Base-by-base conservation (phyloP, 2,888 invertebrate genomes). In the Camptogramma bilineatum region DNA sequence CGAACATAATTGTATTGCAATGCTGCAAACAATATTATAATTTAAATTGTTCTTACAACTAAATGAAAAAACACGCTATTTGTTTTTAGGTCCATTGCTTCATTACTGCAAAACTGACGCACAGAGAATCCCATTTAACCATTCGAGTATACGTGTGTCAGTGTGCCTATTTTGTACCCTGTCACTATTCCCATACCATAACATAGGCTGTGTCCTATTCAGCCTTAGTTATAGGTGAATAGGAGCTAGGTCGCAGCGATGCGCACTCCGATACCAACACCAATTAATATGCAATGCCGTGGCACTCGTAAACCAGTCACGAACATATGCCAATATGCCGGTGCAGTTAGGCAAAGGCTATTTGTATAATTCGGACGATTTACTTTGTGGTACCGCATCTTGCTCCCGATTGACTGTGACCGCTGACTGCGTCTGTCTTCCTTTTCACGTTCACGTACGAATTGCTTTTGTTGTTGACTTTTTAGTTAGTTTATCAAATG, bases 271-370 rank as follows among this genome's bases (percentile, higher is more conserved):
- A 91, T 91, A 92, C 82, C 84, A 82, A 85, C 87, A 87, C 86
- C 91, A 91, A 92, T 92, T 92, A 91, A 92, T 92, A 92, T 92
- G 91, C 92, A 88, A 90, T 90, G 91, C 90, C 88, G 86, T 84
- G 83, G 86, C 83, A 87, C 88, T 88, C 91, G 91, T 91, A 90
- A 89, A 91, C 90, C 85, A 90, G 89, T 91, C 92, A 91, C 91
- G 91, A 91, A 90, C 90, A 90, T 88, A 92, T 90, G 91, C 91
- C 91, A 88, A 92, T 91, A 91, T 87, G 86, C 82, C 84, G 83
- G 82, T 84, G 86, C 88, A 88, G 89, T 90, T 89, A 88, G 87
- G 85, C 84, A 85, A 81, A 84, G 81, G 84, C 87, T 86, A 88
- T 90, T 91, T 90, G 90, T 90, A 89, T 88, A 86, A 88, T 89